Conservation (phyloP, 2,888 invertebrate genomes). For the Ornithoptera alexandrae region DNA sequence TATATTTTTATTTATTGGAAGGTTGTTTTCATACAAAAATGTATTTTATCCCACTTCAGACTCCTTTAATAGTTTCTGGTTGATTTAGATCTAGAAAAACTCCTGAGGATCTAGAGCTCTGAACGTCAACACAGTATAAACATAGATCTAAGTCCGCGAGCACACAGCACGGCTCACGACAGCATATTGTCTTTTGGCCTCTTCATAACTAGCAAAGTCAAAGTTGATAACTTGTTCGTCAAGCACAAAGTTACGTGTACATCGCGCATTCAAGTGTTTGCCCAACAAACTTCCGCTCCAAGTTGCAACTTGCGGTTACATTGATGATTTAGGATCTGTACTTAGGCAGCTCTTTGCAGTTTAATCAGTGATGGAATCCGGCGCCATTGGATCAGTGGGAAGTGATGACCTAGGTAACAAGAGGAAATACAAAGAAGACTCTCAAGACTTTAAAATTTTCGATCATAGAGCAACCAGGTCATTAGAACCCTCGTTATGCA, state of each 20-base stretch:
- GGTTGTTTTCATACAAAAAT: no score
- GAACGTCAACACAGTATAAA: constrained; percentile 7
- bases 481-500: no score
- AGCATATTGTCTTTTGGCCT: constrained; percentile 26
- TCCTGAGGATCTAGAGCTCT: not conserved
- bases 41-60: no score
- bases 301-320: constrained; percentile 26
- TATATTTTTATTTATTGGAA: no score
- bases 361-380: constrained; percentile 15
- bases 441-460: no score
- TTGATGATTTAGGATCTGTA: constrained; percentile 26
- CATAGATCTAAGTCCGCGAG: constrained; percentile 10
- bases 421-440: no score
- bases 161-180: constrained; percentile 6
- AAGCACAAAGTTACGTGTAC: constrained; percentile 29
- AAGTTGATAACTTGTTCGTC: constrained; percentile 30
- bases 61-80: no score
- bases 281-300: constrained; percentile 23
- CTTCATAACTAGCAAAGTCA: constrained; percentile 28
- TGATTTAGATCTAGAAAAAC: no score
- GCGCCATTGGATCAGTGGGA: not conserved
- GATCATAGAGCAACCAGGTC: no score
- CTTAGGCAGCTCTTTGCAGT: constrained; percentile 11
- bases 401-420: no score
- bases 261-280: constrained; percentile 29